phyloP scores from a whole-genome alignment of 2,797 vertebrate species.

The Ctenochaetus hawaiiensis region DNA sequence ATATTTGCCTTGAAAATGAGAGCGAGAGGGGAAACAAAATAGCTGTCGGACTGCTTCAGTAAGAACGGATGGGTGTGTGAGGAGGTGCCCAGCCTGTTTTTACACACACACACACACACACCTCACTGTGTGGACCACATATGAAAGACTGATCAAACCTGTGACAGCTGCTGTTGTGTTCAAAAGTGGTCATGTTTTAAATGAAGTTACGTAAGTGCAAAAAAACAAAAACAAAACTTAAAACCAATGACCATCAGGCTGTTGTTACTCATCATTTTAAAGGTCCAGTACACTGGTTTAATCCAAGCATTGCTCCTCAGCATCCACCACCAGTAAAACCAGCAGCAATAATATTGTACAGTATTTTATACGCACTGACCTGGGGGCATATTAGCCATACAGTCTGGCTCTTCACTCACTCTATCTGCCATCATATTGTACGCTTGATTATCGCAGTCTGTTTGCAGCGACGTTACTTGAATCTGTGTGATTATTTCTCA shows the following conservation, averaged over 20 bases:
- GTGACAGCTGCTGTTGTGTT: conserved; percentile 14
- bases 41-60: conserved; percentile 31
- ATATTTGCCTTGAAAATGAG: conserved; percentile 51
- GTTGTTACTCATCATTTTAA: conserved; percentile 41
- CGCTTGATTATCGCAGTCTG: conserved; percentile 33
- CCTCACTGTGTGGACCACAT: conserved; percentile 20
- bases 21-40: neutral
- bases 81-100: conserved; percentile 19
- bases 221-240: no score
- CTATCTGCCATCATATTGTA: conserved; percentile 30
- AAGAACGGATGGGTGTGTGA: conserved; percentile 1
- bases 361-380: conserved; percentile 61
- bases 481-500: conserved; percentile 33
- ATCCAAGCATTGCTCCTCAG: conserved; percentile 36
- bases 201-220: conserved; percentile 1
- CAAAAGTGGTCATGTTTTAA: conserved; percentile 23
- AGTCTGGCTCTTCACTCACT: conserved; percentile 41
- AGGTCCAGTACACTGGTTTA: conserved; percentile 33
- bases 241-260: conserved; percentile 30
- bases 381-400: conserved; percentile 25
- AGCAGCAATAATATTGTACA: conserved; percentile 69
- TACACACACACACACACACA: conserved; percentile 28
- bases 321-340: conserved; percentile 64
- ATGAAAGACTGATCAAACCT: conserved; percentile 9
- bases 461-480: conserved; percentile 51